Percentiles rank a stretch among this genome's conserved stretches.
Evolutionary conservation across 2,113 vertebrate genomes (phyloP).

Genomic region (Pygathrix nemaeus): DNA sequence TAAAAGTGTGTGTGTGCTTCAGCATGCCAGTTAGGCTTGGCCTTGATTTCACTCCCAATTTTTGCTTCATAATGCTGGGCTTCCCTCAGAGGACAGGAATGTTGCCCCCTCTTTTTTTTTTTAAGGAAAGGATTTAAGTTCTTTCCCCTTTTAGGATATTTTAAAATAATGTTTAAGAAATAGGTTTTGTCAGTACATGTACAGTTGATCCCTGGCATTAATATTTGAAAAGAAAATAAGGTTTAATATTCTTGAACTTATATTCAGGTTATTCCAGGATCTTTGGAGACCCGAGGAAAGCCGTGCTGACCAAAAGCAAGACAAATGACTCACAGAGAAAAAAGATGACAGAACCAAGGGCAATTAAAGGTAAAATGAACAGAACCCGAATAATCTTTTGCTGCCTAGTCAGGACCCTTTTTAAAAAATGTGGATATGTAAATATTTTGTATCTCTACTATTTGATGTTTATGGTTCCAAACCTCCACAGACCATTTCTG

Average conservation of each 20-base stretch:
- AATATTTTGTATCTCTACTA: background rate
- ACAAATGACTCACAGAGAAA: slow-evolving; percentile 51
- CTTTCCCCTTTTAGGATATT: background rate
- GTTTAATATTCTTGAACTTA: background rate
- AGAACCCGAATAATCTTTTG: fast-evolving
- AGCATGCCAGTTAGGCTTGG: background rate
- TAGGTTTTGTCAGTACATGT: background rate
- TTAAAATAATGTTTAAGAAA: slow-evolving; percentile 13
- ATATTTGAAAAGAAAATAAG: background rate
- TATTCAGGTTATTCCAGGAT: slow-evolving; percentile 45
- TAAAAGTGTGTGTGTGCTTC: background rate
- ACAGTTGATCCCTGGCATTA: background rate
- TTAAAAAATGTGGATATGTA: background rate
- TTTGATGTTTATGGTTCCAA: background rate
- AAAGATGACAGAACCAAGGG: background rate
- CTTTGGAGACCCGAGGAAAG: slow-evolving; percentile 16
- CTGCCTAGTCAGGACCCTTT: background rate
- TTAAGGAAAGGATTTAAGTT: background rate
- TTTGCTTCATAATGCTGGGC: background rate
- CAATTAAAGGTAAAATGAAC: slow-evolving; percentile 36
- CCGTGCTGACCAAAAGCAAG: background rate
- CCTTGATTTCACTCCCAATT: background rate
- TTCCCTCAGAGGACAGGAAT: background rate
- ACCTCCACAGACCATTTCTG: background rate
- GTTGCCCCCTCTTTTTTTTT: background rate